Conservation (phyloP, 2,797 vertebrate species). For the Erpetoichthys calabaricus region DNA sequence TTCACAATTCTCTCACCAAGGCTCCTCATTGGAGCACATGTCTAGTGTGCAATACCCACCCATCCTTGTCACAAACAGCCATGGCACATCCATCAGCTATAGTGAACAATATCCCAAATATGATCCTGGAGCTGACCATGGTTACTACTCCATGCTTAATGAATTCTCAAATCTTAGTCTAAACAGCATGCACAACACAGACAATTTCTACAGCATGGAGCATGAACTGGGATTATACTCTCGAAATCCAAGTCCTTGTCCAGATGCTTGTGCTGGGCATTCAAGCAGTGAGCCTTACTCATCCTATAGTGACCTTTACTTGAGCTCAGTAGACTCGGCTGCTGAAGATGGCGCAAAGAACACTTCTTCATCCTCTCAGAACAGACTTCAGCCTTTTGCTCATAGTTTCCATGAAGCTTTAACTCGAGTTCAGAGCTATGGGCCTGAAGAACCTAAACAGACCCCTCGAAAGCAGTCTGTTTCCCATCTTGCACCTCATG, state of each 20-base stretch:
- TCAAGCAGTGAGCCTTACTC: conserved; percentile 86
- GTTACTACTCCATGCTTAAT: conserved; percentile 91
- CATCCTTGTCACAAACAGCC: conserved; percentile 96
- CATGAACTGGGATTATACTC: conserved; percentile 71
- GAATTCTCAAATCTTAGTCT: conserved; percentile 92
- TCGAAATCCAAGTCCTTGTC: conserved; percentile 74
- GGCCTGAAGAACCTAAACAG: conserved; percentile 82
- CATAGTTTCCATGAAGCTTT: conserved; percentile 87
- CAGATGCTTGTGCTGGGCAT: conserved; percentile 83
- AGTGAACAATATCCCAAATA: conserved; percentile 87
- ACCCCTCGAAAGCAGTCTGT: conserved; percentile 66
- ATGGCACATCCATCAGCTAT: conserved; percentile 83
- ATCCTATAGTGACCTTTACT: conserved; percentile 83
- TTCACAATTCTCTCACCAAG: conserved; percentile 81
- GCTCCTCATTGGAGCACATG: conserved; percentile 82
- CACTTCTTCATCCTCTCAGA: conserved; percentile 64
- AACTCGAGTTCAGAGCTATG: conserved; percentile 81
- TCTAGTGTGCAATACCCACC: conserved; percentile 90
- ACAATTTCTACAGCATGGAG: conserved; percentile 85
- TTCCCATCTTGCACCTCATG: conserved; percentile 70
- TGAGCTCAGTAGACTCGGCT: conserved; percentile 74
- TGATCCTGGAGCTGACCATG: conserved; percentile 78
- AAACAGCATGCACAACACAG: conserved; percentile 77
- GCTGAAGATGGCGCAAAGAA: conserved; percentile 78
- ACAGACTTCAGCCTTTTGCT: conserved; percentile 74